Base-by-base conservation (phyloP, 2,113 vertebrate species). In the Channa maculata region DNA sequence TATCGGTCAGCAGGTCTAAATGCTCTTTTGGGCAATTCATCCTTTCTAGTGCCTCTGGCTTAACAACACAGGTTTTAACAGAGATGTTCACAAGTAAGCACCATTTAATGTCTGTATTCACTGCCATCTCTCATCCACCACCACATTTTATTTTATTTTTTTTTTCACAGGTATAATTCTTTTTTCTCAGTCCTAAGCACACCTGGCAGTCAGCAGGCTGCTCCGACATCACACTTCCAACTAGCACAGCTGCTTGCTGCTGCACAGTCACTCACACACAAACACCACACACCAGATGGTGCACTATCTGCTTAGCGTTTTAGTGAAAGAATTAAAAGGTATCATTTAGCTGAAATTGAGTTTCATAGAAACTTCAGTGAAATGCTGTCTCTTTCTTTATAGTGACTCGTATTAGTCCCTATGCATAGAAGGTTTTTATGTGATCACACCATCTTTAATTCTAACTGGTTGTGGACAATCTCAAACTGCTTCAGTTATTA, bases 161-260 rank as follows among this genome's bases (percentile, higher is more conserved):
- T 15, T 53, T 60, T 67, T 68, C 33, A 48, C 72, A 88, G 87
- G 86, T 89, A 69, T 58, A 50, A 46, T 51, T 83, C 73, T 71
- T 64, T 66, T 53, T 76, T 86, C 64, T 76, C 79, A 70, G 68
- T 84, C 84, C 82, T 75, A 64, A 78, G 73, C 85, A 79, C 91
- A 90, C 77, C 86, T 88, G 89, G 82, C 62, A 86, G 77, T 74
- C 83, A 65, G 76, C 57, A 77, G 69, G 84, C 80, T 46, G 55
- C 77, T 72, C 39, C 68, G 48, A 88, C 86, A 88, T 91, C 82
- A 80, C 86, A 89, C 85, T 88, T 84, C 79, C 78, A 45, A 84
- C 85, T 34, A 39, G 45, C 61, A 83, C 85, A 91, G 82, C 84
- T 84, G 86, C 76, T 86, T n/a, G 59, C 49, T 15, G 3, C 54